Evolutionary conservation across 1,140 invertebrate genomes (phyloP), one percentile per base, ranked within the genome.

Genomic region (Scylla paramamosain): DNA sequence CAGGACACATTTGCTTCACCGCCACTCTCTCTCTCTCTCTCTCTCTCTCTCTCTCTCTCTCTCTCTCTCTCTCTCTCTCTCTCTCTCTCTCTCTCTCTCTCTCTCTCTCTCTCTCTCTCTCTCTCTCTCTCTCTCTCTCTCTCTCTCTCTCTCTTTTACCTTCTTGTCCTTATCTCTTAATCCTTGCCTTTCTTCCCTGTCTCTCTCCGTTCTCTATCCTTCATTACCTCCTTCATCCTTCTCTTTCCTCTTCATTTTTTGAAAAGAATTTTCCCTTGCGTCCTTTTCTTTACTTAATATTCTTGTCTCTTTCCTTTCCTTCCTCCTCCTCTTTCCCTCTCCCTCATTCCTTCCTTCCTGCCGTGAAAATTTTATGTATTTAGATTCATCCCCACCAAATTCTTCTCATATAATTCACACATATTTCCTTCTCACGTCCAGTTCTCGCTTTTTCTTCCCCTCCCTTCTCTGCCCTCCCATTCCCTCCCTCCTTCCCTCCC

Each of bases 61-160:
- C 67, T 77, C 67, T 77, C 67, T 77, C 67, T 77, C 67, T 77
- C 67, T 77, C 67, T 77, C 67, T 77, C 67, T 77, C 67, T 77
- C 67, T 77, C 67, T 77, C 67, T 77, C 67, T 77, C 67, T 77
- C 67, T 77, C 67, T 77, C 67, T 77, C 67, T 77, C 67, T 77
- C 67, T 77, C 67, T 77, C 67, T 77, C 67, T 77, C 67, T 77
- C 67, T 77, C 67, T 77, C 67, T 77, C 67, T 77, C 67, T 77
- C 67, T 77, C 67, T 77, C 67, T 77, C 67, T 77, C 67, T 77
- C 67, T 77, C 67, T 77, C 67, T 77, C 67, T 77, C 67, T 77
- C 67, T 77, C 67, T 77, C 67, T 77, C 67, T 77, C 67, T 77
- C 67, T 77, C 67, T 77, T 20, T 77, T 20, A 16, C 67, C 25